phyloP scores from a whole-genome alignment of 2,797 vertebrate species.

The Cyclopterus lumpus region DNA sequence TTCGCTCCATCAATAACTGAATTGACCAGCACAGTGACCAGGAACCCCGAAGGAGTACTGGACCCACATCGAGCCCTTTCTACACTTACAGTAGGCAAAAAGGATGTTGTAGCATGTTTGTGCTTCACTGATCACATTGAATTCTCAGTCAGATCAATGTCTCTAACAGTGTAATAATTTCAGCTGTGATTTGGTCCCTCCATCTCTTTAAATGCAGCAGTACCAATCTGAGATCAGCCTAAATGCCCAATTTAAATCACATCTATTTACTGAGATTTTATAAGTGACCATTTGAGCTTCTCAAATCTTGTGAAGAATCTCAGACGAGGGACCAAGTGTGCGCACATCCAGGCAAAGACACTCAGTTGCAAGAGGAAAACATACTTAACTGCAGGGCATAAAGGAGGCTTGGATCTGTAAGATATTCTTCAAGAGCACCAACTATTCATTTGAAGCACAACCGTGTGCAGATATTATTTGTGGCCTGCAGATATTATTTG shows the following conservation, averaged over 20 bases:
- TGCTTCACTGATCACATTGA: constrained; percentile 28
- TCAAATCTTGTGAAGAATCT: neutral
- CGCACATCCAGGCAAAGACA: neutral
- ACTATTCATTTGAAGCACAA: neutral
- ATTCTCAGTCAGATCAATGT: constrained; percentile 21
- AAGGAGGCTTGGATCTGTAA: neutral
- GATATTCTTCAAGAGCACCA: neutral
- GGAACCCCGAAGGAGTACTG: neutral
- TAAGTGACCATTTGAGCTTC: neutral
- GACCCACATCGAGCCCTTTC: constrained; percentile 36
- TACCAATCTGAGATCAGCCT: neutral
- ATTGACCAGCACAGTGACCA: constrained; percentile 18
- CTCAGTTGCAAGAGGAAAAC: neutral
- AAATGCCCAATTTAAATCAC: constrained; percentile 4
- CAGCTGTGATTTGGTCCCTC: neutral
- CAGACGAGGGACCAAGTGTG: neutral
- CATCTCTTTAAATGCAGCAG: neutral
- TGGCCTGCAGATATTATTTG: neutral
- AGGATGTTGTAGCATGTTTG: constrained; percentile 8
- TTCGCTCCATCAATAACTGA: constrained; percentile 23
- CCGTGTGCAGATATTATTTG: neutral
- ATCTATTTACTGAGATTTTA: neutral
- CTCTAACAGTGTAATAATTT: constrained; percentile 1
- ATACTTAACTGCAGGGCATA: neutral
- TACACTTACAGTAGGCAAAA: neutral